Evolutionary conservation across 1,140 invertebrate species (phyloP), one percentile per base, ranked within the genome.

Genomic region (Mesaphorura yosii): DNA sequence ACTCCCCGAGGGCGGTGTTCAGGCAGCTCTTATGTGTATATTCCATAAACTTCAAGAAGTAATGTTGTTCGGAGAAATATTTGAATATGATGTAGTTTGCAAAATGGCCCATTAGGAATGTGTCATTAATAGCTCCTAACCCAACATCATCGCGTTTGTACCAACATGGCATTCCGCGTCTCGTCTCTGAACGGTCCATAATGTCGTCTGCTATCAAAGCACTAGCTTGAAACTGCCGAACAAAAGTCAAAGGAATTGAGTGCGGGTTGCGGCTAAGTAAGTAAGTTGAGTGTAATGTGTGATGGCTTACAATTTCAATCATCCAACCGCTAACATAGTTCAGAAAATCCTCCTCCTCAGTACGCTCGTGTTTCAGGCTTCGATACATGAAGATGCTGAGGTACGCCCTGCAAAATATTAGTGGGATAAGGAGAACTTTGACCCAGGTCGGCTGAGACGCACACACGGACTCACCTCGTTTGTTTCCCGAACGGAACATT

Each of bases 261-360:
- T 17, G n/a, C 22, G 26, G 19, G 7, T 19, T 14, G 17, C 38
- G 44, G 19, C 5, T 25, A 25, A 7, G 10, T 25, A 46, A 6
- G 5, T 12, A 46, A 27, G 7, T 27, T 20, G 19, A 7, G 12
- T 7, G 7, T 12, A 41, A 10, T 41, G 39, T 20, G 47, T 41
- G 6, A 10, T 23, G 7, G 5, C 77, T 72, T 72, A 93, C 88
- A 80, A 92, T 78, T 80, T 96, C 91, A 46, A 87, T 75, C 69
- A 88, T 92, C 91, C 91, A 96, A 51, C 88, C 91, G 63, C 95
- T 72, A 57, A 93, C 80, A 57, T 85, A 80, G 0, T 86, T 17
- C 10, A 41, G 17, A 7, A 7, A 7, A 17, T 41, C 19, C 19
- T 7, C 17, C 22, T 41, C 34, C 17, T 12, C 12, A 17, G 12